phyloP scores from a whole-genome alignment of 2,797 vertebrate genomes.

The Champsocephalus esox region DNA sequence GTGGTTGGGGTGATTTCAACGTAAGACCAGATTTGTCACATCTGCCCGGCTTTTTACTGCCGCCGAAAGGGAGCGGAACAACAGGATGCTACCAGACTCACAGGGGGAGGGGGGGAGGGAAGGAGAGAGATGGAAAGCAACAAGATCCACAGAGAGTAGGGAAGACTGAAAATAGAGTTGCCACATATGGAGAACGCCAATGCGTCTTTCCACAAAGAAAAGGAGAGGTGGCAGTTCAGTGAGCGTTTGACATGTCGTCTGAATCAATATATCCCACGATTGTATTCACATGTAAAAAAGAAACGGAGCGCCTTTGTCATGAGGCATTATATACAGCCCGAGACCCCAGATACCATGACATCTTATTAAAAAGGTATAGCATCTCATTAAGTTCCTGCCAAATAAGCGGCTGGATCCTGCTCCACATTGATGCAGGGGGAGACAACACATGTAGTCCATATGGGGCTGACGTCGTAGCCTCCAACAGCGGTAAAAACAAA shows the following conservation, averaged over 20 bases:
- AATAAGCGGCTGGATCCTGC: conserved; percentile 60
- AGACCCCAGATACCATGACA: conserved; percentile 75
- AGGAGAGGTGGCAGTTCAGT: conserved; percentile 46
- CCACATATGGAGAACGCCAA: conserved; percentile 57
- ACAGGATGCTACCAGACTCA: conserved; percentile 77
- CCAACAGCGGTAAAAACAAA: conserved; percentile 23
- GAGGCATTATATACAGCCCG: conserved; percentile 59
- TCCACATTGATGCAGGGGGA: conserved; percentile 60
- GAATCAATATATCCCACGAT: conserved; percentile 60
- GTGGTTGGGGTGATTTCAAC: conserved; percentile 71
- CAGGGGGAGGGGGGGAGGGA: conserved; percentile 39
- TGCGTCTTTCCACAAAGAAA: conserved; percentile 29
- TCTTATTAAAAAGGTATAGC: conserved; percentile 74
- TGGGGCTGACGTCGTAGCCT: conserved; percentile 65
- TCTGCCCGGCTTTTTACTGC: conserved; percentile 74
- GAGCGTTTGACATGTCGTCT: conserved; percentile 50
- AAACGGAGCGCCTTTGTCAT: conserved; percentile 60
- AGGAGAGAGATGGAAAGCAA: conserved; percentile 23
- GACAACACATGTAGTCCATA: conserved; percentile 78
- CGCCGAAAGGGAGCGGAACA: conserved; percentile 75
- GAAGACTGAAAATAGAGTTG: conserved; percentile 56
- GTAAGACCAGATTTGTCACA: conserved; percentile 83
- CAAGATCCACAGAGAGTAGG: conserved; percentile 35
- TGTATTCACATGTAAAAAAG: conserved; percentile 28
- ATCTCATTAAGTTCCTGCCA: conserved; percentile 76